These are phyloP conservation scores for Anas flavirostris DNA, from an alignment of 2,797 vertebrate genomes.

Conservation along the genomic window DNA sequence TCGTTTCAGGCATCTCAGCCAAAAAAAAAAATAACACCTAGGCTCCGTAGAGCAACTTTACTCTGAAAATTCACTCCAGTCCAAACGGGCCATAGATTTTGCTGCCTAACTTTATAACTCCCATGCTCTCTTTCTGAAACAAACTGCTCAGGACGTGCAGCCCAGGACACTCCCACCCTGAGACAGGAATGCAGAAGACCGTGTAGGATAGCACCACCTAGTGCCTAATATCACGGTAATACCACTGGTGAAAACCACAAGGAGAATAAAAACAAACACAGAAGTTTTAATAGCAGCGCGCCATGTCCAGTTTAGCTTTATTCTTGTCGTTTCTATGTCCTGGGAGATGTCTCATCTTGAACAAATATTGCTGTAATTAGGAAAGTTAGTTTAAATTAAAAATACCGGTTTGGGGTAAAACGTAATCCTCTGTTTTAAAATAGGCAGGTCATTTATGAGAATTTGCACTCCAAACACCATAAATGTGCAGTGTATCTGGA, in stretches of 20 bases:
- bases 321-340: neutral
- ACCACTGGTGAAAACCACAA: neutral
- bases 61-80: neutral
- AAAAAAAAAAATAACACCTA: neutral
- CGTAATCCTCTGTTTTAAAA: neutral
- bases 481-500: neutral
- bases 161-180: neutral
- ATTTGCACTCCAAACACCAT: neutral
- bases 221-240: neutral
- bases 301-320: neutral
- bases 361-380: neutral
- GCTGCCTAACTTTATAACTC: neutral
- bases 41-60: neutral
- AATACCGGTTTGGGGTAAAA: neutral
- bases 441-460: neutral
- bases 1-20: neutral
- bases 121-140: neutral
- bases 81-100: rapidly evolving
- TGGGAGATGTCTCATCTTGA: rapidly evolving
- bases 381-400: neutral
- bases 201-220: conserved; percentile 40
- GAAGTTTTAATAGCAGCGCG: no score
- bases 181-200: neutral
- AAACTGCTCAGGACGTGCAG: neutral
- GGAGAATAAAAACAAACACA: rapidly evolving